Conservation (phyloP, 2,797 vertebrate genomes). For the Poecilia picta region DNA sequence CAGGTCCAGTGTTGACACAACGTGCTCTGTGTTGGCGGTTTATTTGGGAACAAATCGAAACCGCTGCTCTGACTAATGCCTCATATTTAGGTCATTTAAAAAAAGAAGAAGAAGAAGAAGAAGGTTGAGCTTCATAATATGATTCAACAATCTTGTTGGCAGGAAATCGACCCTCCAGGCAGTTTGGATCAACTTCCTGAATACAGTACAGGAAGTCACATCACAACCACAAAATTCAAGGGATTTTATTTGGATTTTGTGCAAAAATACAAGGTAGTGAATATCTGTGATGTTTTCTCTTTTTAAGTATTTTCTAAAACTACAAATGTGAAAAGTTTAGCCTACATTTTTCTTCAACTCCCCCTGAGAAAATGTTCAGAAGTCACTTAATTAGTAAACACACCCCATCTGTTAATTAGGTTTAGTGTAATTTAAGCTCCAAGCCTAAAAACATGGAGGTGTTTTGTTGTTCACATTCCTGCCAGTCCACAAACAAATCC, state of each 20-base stretch:
- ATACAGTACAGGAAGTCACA: not conserved
- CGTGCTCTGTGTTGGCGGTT: not conserved
- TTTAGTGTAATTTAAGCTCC: too few relatives aligned
- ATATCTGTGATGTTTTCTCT: not conserved
- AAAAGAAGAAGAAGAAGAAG: not conserved
- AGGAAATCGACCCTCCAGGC: conserved; percentile 5
- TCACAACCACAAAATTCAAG: not conserved
- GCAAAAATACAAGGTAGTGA: not conserved
- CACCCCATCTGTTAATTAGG: too few relatives aligned
- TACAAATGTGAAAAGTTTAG: not conserved
- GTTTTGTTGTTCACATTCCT: too few relatives aligned
- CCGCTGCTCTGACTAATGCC: conserved; percentile 1
- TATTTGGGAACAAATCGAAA: conserved; percentile 27
- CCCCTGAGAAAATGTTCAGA: not conserved
- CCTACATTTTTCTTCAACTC: not conserved
- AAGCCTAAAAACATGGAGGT: too few relatives aligned
- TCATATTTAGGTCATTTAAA: conserved; percentile 19
- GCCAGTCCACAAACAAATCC: not conserved
- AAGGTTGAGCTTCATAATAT: conserved; percentile 4
- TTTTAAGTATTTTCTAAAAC: not conserved
- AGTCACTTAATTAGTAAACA: not conserved
- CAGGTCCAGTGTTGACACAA: conserved; percentile 46
- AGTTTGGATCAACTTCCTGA: not conserved
- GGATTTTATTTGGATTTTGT: not conserved
- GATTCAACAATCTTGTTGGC: conserved; percentile 13